Percentiles rank a stretch among this genome's conserved stretches.
Evolutionary conservation across 2,888 invertebrate species (phyloP).

Genomic region (Lepidocyrtinus sp.): DNA sequence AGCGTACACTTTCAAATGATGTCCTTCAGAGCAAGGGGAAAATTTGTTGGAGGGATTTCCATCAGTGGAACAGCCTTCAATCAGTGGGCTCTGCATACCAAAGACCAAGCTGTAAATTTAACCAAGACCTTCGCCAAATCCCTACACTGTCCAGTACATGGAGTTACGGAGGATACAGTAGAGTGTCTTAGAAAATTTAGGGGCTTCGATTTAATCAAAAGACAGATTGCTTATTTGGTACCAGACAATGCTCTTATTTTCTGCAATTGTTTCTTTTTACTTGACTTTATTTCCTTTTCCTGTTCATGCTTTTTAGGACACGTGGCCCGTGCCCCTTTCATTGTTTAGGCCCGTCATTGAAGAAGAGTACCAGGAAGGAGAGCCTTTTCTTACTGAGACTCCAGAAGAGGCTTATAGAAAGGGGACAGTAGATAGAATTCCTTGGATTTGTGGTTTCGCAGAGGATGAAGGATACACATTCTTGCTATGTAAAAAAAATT

Average conservation of each 20-base stretch:
- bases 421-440: constrained; percentile 59
- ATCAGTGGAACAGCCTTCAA: constrained; percentile 65
- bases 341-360: constrained; percentile 60
- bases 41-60: constrained; percentile 59
- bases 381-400: constrained; percentile 60
- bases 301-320: constrained; percentile 39
- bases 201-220: constrained; percentile 50
- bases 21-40: constrained; percentile 41
- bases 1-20: constrained; percentile 66
- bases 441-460: constrained; percentile 54
- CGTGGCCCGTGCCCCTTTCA: constrained; percentile 49
- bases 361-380: constrained; percentile 40
- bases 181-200: constrained; percentile 48
- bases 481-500: constrained; percentile 47
- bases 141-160: constrained; percentile 53
- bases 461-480: constrained; percentile 64
- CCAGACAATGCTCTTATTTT: neutral
- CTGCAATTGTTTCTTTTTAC: neutral
- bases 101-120: constrained; percentile 48
- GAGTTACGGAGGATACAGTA: constrained; percentile 39
- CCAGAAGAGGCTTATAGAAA: constrained; percentile 64
- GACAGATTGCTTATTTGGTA: constrained; percentile 58
- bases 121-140: constrained; percentile 59
- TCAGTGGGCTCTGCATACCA: constrained; percentile 57
- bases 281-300: neutral